Base-by-base conservation (phyloP, 2,113 vertebrate species). In the Paraplagusia blochii region DNA sequence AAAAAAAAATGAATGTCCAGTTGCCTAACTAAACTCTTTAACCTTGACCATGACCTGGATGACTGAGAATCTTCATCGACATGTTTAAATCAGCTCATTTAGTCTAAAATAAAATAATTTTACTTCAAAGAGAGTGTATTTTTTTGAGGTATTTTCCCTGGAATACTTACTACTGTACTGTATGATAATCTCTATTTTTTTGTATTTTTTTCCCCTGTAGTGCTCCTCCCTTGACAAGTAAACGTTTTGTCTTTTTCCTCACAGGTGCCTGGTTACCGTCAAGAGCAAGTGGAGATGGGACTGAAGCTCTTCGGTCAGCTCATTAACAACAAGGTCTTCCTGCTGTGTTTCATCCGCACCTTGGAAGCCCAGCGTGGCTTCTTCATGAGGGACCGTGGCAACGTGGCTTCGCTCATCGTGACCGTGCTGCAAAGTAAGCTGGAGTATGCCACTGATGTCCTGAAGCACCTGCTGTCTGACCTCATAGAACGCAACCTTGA, bases 401-500 rank as follows among this genome's bases (percentile, higher is more conserved):
- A 98, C 0, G 95, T 99, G 85, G 97, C 97, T 50, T 99, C 96
- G 0, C 91, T 99, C 11, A 98, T 99, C 82, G 96, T 99, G 95
- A 97, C 96, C 0, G 95, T 92, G 76, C 91, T 99, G 74, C 97
- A 99, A 87, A 93, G 95, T 90, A 97, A 98, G 88, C 84, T 99
- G 71, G 97, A 98, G 65, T 99, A 99, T 0, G 95, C 97, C 69
- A 99, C 97, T 0, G 97, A 98, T 0, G 97, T 99, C 64, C 92
- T 99, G 40, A 99, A 99, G 60, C 94, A 99, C 84, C 91, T 99
- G 44, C 87, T 99, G 78, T 95, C 97, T 0, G 97, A 99, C 86
- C 95, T 99, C 78, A 99, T 99, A 22, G 95, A 98, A 84, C 97
- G 96, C 80, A 99, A 99, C 82, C 89, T 99, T 84, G 96, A 99